A percentile compares a stretch with the other conserved stretches of the same genome.
These are phyloP conservation scores for Vespertilio murinus DNA, from an alignment of 2,797 vertebrate species.

Conservation along the genomic window DNA sequence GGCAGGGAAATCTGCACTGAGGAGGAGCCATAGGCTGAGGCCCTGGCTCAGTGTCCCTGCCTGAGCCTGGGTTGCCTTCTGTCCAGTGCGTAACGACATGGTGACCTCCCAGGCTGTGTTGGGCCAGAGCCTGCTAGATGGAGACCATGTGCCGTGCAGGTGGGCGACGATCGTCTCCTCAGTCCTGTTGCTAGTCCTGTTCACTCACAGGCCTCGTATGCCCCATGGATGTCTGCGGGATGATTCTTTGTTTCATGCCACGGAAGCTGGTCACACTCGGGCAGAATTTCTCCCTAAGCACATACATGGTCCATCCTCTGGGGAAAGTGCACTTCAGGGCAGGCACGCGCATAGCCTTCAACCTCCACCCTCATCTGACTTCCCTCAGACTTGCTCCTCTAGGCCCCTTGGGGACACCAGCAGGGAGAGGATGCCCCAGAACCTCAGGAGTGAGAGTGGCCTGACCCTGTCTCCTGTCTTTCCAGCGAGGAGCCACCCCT, in stretches of 20 bases:
- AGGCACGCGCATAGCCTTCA: rapidly evolving
- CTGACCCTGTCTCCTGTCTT: slow-evolving; percentile 5
- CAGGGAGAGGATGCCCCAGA: background rate
- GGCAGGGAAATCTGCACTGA: background rate
- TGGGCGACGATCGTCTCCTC: background rate
- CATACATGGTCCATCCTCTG: rapidly evolving
- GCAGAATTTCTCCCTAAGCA: background rate
- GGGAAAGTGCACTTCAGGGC: background rate
- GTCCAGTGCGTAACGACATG: rapidly evolving
- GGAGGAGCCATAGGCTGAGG: background rate
- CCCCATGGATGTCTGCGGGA: background rate
- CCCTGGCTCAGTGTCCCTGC: background rate
- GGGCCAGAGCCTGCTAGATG: background rate
- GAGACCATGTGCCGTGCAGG: background rate
- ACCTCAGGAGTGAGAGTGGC: background rate
- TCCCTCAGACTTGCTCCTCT: background rate
- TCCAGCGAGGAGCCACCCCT: slow-evolving; percentile 87
- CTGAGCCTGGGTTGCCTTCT: background rate
- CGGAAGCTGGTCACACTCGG: background rate
- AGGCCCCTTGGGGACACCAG: too few species aligned
- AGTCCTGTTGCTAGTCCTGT: rapidly evolving
- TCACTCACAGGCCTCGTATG: rapidly evolving
- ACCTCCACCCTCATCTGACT: background rate
- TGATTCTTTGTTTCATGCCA: rapidly evolving
- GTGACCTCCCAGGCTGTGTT: too few species aligned